Conservation (phyloP, 1,140 invertebrate species). For the Meloidogyne exigua region DNA sequence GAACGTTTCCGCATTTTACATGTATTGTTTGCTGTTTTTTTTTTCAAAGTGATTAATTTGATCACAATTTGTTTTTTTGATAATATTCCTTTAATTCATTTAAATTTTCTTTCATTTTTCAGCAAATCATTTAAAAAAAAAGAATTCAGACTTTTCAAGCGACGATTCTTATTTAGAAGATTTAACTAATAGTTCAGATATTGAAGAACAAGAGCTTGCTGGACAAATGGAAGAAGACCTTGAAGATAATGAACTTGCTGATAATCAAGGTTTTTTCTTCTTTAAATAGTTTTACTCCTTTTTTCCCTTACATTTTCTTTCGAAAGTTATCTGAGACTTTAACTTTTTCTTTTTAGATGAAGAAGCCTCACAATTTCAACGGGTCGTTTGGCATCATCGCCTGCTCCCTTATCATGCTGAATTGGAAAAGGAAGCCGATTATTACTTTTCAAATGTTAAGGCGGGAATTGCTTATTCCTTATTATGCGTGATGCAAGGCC, state of each 20-base stretch:
- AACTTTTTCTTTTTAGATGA: slow-evolving; percentile 3
- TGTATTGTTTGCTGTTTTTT: not conserved
- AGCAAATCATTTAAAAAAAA: not conserved
- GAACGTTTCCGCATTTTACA: too few relatives aligned
- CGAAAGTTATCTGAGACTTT: too few relatives aligned
- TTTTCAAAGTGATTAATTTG: not conserved
- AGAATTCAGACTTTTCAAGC: not conserved
- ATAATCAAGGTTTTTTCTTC: not conserved
- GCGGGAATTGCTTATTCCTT: slow-evolving; percentile 65
- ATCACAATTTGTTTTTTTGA: not conserved
- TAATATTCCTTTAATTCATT: too few relatives aligned
- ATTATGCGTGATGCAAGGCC: slow-evolving; percentile 65
- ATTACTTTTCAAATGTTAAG: slow-evolving; percentile 52
- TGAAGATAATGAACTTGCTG: not conserved
- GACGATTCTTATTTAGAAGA: not conserved
- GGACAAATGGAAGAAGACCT: not conserved
- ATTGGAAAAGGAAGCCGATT: slow-evolving; percentile 35
- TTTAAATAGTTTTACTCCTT: too few relatives aligned
- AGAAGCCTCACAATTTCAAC: slow-evolving; percentile 18
- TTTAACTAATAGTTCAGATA: not conserved
- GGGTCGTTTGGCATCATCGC: slow-evolving; percentile 32
- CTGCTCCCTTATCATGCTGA: slow-evolving; percentile 36
- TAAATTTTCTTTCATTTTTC: not conserved
- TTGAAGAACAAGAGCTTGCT: not conserved
- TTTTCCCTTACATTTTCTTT: too few relatives aligned